These are phyloP conservation scores for Sebastolobus altivelis DNA, from an alignment of 2,797 vertebrate species.

Conservation along the genomic window DNA sequence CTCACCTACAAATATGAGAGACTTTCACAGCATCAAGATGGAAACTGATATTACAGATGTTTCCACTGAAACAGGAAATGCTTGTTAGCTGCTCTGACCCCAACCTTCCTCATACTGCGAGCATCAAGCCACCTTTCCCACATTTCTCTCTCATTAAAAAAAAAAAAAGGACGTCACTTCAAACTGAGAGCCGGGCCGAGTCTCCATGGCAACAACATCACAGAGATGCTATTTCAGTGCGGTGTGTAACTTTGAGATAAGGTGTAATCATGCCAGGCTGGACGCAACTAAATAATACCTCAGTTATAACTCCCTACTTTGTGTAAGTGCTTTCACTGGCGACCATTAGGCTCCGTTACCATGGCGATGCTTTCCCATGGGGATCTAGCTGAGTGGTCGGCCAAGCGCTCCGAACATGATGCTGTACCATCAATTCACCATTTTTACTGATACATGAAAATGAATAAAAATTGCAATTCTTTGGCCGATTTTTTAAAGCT, in stretches of 20 bases:
- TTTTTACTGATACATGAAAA: constrained; percentile 29
- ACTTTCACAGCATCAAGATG: constrained; percentile 3
- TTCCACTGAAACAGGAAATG: constrained; percentile 26
- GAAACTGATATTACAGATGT: constrained; percentile 22
- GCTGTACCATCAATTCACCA: constrained; percentile 50
- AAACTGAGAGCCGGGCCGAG: constrained; percentile 56
- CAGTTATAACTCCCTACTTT: constrained; percentile 77
- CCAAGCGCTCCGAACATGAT: constrained; percentile 59
- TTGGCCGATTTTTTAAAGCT: not conserved
- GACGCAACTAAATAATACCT: constrained; percentile 77
- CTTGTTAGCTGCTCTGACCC: constrained; percentile 51
- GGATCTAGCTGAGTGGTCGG: constrained; percentile 59
- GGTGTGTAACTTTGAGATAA: constrained; percentile 78
- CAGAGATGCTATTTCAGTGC: constrained; percentile 77
- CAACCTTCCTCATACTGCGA: constrained; percentile 18
- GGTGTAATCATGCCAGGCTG: constrained; percentile 76
- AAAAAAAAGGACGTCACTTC: constrained; percentile 46
- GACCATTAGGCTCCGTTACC: constrained; percentile 79
- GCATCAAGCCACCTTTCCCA: constrained; percentile 49
- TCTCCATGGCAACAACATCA: constrained; percentile 80
- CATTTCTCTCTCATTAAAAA: constrained; percentile 73
- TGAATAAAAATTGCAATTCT: constrained; percentile 18
- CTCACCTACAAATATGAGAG: constrained; percentile 35
- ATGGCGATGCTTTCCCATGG: constrained; percentile 73
- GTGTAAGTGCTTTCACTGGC: constrained; percentile 78